These are phyloP conservation scores for Mellilla xanthometata DNA, from an alignment of 2,888 invertebrate species.

Conservation along the genomic window DNA sequence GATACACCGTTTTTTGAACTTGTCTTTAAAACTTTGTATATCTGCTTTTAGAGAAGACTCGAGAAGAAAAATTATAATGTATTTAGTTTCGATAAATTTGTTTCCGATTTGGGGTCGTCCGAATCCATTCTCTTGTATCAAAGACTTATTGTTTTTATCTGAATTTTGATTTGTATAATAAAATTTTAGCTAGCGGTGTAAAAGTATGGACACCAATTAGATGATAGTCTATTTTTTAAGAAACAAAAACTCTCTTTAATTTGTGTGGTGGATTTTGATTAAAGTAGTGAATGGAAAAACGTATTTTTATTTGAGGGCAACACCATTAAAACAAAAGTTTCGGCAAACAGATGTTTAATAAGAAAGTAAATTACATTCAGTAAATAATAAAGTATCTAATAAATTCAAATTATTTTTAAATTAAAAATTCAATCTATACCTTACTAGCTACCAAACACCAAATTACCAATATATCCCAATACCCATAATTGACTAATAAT, in stretches of 20 bases:
- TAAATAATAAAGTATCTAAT: conserved; percentile 19
- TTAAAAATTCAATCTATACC: conserved; percentile 21
- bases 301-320: conserved; percentile 21
- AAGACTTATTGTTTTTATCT: too few relatives aligned
- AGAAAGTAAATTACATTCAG: conserved; percentile 26
- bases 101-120: too few relatives aligned
- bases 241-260: conserved; percentile 48
- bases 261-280: conserved; percentile 56
- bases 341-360: conserved; percentile 20
- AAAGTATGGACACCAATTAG: too few relatives aligned
- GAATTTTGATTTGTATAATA: too few relatives aligned
- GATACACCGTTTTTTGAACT: too few relatives aligned
- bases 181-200: too few relatives aligned
- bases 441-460: conserved; percentile 30
- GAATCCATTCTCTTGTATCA: too few relatives aligned
- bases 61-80: too few relatives aligned
- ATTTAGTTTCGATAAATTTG: too few relatives aligned
- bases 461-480: conserved; percentile 26
- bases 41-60: too few relatives aligned
- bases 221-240: conserved; percentile 47
- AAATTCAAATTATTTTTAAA: conserved; percentile 19
- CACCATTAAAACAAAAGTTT: not conserved
- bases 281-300: conserved; percentile 42
- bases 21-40: too few relatives aligned
- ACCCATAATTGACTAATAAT: conserved; percentile 20